Conservation (phyloP, 2,888 invertebrate genomes). For the Drosophila greeni region DNA sequence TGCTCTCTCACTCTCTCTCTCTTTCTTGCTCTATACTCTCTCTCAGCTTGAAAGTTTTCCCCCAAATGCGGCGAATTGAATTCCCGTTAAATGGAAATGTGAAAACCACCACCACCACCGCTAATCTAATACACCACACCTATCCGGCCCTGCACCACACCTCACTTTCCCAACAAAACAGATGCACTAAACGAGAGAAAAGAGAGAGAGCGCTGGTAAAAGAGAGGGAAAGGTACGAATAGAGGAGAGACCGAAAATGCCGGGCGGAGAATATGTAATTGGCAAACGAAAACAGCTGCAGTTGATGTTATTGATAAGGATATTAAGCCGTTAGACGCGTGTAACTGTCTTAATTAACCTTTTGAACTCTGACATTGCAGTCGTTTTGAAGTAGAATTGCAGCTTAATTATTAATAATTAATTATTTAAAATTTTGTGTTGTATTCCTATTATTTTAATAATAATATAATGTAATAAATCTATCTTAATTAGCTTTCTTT, state of each 20-base stretch:
- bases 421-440: too few species aligned
- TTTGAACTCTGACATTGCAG: conserved; percentile 29
- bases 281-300: conserved; percentile 53
- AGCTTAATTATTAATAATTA: too few species aligned
- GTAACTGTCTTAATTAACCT: conserved; percentile 21
- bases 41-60: conserved; percentile 35
- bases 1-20: conserved; percentile 6
- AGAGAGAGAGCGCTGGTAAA: neutral
- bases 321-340: conserved; percentile 14
- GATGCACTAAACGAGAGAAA: conserved; percentile 1
- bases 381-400: neutral
- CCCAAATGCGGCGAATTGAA: conserved; percentile 66
- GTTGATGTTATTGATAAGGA: conserved; percentile 45
- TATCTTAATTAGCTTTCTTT: neutral
- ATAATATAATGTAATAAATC: too few species aligned
- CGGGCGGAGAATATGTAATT: conserved; percentile 19
- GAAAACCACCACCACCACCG: conserved; percentile 32
- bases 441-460: too few species aligned
- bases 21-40: neutral
- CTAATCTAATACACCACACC: conserved; percentile 34
- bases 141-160: conserved; percentile 20
- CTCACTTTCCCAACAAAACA: conserved; percentile 1
- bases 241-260: conserved; percentile 3
- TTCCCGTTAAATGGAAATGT: conserved; percentile 26
- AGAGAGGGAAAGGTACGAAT: neutral